Evolutionary conservation across 2,888 invertebrate genomes (phyloP).

Genomic region (Cheilosia impressa): DNA sequence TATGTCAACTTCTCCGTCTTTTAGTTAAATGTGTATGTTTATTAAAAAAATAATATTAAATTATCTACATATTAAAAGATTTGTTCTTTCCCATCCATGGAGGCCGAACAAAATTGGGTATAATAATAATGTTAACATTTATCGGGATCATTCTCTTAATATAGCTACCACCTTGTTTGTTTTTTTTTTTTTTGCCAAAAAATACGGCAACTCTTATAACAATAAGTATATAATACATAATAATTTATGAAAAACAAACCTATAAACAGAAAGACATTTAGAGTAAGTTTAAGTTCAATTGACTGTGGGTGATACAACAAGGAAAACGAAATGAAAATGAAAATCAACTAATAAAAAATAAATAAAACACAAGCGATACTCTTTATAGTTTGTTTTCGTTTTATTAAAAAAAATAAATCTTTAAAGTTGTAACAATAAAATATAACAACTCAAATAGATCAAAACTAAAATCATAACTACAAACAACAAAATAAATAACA

Average conservation of each 20-base stretch:
- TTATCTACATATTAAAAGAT: conserved; percentile 50
- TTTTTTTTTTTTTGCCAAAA: conserved; percentile 51
- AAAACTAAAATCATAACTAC: conserved; percentile 8
- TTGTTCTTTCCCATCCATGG: conserved; percentile 21
- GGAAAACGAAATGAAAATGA: neutral
- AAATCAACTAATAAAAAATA: conserved; percentile 6
- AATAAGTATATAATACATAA: conserved; percentile 40
- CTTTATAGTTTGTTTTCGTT: conserved; percentile 4
- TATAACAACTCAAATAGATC: conserved; percentile 31
- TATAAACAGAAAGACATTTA: conserved; percentile 10
- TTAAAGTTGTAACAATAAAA: conserved; percentile 56
- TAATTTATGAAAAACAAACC: conserved; percentile 33
- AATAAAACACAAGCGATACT: conserved; percentile 44
- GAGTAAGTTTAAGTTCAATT: conserved; percentile 54
- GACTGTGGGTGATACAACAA: conserved; percentile 37
- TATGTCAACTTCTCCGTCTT: conserved; percentile 37
- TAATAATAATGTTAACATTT: conserved; percentile 64
- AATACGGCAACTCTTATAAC: conserved; percentile 38
- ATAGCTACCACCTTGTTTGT: conserved; percentile 39
- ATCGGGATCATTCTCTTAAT: conserved; percentile 40
- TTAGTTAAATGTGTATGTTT: conserved; percentile 50
- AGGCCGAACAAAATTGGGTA: conserved; percentile 32
- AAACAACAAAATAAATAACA: conserved; percentile 31
- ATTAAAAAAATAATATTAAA: conserved; percentile 14
- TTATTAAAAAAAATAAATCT: conserved; percentile 66